Evolutionary conservation across 2,113 vertebrate genomes (phyloP).

Genomic region (Sapajus apella): DNA sequence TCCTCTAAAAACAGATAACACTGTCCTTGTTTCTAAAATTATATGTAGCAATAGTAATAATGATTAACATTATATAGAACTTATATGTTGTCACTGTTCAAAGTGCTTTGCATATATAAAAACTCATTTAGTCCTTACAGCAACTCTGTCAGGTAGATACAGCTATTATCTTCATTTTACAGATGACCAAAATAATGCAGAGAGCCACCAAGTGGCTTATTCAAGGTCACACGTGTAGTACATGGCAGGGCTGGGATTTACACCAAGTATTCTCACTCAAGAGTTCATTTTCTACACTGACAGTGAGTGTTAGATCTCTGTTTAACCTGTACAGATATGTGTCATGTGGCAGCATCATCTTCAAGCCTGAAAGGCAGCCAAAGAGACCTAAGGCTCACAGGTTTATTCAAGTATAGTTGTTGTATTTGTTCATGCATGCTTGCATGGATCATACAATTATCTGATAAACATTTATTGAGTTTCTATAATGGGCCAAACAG

Average conservation of each 20-base stretch:
- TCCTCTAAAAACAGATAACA: neutral
- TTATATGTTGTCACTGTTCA: neutral
- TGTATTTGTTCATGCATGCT: neutral
- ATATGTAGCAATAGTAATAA: neutral
- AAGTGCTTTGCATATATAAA: neutral
- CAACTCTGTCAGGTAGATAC: neutral
- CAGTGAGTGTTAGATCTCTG: neutral
- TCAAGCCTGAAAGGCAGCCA: neutral
- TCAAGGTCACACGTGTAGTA: neutral
- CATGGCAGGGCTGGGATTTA: neutral
- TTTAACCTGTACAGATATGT: neutral
- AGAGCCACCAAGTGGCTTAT: neutral
- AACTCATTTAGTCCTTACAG: neutral
- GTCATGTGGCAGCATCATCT: neutral
- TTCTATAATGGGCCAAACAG: neutral
- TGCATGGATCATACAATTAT: neutral
- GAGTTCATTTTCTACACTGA: neutral
- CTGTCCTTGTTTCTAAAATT: neutral
- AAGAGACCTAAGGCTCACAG: neutral
- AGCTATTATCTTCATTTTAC: neutral
- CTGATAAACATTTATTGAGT: neutral
- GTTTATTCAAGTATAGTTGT: neutral
- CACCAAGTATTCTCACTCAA: neutral
- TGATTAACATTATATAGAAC: neutral
- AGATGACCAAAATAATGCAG: neutral